Percentiles rank a stretch among this genome's conserved stretches.
Evolutionary conservation across 2,888 invertebrate genomes (phyloP).

Genomic region (Agrypnus murinus): DNA sequence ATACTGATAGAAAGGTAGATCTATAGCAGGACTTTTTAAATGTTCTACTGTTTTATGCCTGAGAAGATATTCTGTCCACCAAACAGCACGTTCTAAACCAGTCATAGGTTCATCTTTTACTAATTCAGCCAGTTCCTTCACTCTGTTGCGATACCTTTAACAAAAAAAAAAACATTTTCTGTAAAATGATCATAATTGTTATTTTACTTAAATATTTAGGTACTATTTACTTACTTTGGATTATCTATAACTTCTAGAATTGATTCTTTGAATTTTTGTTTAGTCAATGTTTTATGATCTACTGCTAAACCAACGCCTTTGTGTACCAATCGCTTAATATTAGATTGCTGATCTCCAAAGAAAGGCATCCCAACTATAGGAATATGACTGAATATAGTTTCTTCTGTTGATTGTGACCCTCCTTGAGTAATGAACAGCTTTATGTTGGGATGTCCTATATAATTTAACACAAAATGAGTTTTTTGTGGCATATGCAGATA

Average conservation of each 20-base stretch:
- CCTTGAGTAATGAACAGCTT: slow-evolving; percentile 21
- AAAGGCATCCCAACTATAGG: slow-evolving; percentile 14
- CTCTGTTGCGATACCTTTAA: slow-evolving; percentile 58
- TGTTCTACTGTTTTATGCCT: slow-evolving; percentile 58
- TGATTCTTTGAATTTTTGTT: background rate
- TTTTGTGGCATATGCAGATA: background rate
- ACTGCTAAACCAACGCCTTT: slow-evolving; percentile 1
- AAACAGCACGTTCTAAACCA: slow-evolving; percentile 59
- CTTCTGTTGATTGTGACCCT: slow-evolving; percentile 11
- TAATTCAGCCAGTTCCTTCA: slow-evolving; percentile 47
- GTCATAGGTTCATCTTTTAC: slow-evolving; percentile 59
- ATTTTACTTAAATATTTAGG: background rate
- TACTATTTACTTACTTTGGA: background rate
- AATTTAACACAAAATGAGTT: background rate
- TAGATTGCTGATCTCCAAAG: slow-evolving; percentile 7
- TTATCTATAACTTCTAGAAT: slow-evolving; percentile 15
- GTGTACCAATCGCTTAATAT: background rate
- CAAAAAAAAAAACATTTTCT: too few species aligned
- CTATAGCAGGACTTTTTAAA: slow-evolving; percentile 51
- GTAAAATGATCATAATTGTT: background rate
- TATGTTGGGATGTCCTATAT: slow-evolving; percentile 19
- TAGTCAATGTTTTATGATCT: background rate
- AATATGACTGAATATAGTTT: slow-evolving; percentile 1
- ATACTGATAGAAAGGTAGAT: slow-evolving; percentile 56
- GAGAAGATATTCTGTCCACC: slow-evolving; percentile 63